A percentile compares a stretch with the other conserved stretches of the same genome.
Conservation (phyloP, 2,113 vertebrate genomes). For the Leucosticte australis region DNA sequence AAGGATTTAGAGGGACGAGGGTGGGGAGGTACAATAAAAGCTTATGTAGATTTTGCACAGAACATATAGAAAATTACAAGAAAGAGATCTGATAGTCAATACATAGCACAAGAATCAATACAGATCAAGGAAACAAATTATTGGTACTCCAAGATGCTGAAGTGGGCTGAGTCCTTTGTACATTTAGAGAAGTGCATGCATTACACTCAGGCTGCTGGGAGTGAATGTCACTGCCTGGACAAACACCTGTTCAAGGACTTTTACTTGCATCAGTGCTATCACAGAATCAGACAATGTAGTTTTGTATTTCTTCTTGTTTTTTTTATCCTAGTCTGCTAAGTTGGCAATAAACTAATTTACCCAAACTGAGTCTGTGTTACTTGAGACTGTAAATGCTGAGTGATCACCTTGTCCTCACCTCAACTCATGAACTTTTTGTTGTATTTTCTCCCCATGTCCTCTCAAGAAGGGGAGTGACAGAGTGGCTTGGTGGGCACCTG, state of each 20-base stretch:
- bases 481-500: background rate
- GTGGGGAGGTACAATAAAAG: background rate
- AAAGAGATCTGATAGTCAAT: background rate
- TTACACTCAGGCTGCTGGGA: background rate
- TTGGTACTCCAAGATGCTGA: background rate
- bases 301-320: background rate
- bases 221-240: background rate
- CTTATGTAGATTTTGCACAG: background rate
- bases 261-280: background rate
- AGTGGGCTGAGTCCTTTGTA: background rate
- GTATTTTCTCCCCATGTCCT: background rate
- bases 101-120: background rate
- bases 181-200: background rate
- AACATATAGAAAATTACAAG: background rate
- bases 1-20: background rate
- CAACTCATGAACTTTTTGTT: accelerated
- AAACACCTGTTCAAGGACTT: background rate
- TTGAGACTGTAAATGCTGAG: background rate
- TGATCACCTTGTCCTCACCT: background rate
- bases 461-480: background rate
- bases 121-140: background rate
- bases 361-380: background rate
- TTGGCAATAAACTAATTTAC: background rate
- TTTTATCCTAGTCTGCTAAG: background rate
- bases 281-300: background rate